Base-by-base conservation (phyloP, 2,888 invertebrate genomes). In the Saturnia pavonia region DNA sequence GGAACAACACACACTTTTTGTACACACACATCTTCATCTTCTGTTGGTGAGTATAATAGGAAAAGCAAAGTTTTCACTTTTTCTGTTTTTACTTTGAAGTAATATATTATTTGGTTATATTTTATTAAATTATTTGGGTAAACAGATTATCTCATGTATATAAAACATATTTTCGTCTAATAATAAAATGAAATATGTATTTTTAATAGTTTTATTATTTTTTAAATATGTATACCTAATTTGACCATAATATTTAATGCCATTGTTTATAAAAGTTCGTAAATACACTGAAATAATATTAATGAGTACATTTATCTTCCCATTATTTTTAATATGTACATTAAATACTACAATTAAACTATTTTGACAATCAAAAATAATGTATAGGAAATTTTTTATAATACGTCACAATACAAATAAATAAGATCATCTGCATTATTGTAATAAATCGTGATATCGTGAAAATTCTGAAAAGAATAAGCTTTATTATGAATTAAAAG, bases 21-120 rank as follows among this genome's bases (percentile, higher is more conserved):
- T n/a, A 65, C 19, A 65, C 65, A 65, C 34, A 65, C 40, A 65
- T 27, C 9, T 57, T 40, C 40, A 40, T 65, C 40, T n/a, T 65
- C 22, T n/a, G 8, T 25, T 54, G 19, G 54, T 54, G 1, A 1
- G 54, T 54, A 54, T 43, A 43, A n/a, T n/a, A n/a, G n/a, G 9
- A n/a, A 2, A 22, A 9, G 54, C 8, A 22, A 54, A 22, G 22
- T 22, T 54, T 54, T 19, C 22, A 22, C 22, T 54, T 54, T 34
- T 11, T 1, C 51, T 54, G 19, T 54, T 54, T 54, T 54, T 54
- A n/a, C 9, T n/a, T 22, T 54, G 22, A n/a, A 22, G 22, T 48
- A 9, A 54, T 19, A 22, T 2, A 11, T 54, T 22, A 0, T 54
- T 54, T 11, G 7, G 51, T 19, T 19, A 6, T 1, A 8, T n/a